Base-by-base conservation (phyloP, 2,113 vertebrate species). In the Tilapia sparmanii region DNA sequence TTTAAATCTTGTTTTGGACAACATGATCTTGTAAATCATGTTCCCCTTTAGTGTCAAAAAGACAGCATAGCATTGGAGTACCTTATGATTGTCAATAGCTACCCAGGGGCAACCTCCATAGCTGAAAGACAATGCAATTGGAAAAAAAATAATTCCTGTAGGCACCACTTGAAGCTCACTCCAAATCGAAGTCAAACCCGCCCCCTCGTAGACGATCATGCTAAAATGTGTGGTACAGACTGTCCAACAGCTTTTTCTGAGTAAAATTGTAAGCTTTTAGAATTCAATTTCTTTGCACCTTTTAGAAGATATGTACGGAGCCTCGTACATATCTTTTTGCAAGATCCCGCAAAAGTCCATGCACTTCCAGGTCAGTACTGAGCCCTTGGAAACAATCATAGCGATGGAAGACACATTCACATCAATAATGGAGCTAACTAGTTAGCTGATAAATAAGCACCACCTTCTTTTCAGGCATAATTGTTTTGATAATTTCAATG, bases 11-110 rank as follows among this genome's bases (percentile, higher is more conserved):
- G 0, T 47, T 47, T 76, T 26, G 40, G 22, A 76, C 22, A 11
- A 50, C 16, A 29, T 31, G 71, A 50, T 76, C 45, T 50, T 76
- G 42, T 47, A 47, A 76, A 47, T 76, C 9, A 47, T 47, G 71
- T 4, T 76, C 24, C 15, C 24, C 24, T 50, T 50, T 76, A 76
- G 42, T 50, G 42, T 29, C 24, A 76, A 47, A 45, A 50, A 76
- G 42, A 19, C 71, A 76, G 26, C 24, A 76, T 12, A 50, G 71
- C 24, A 19, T 31, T 0, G 24, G 24, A 12, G 5, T 76, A 47
- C 1, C 68, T 16, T 47, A 16, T 76, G 38, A 18, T 24, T 24
- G 35, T 71, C 66, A 71, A 71, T 42, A 9, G 22, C 71, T 47
- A 76, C 42, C 42, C 42, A 76, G 15, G 40, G 68, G 40, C 40